These are phyloP conservation scores for Zygogramma bicolorata DNA, from an alignment of 2,888 invertebrate genomes.

Conservation along the genomic window DNA sequence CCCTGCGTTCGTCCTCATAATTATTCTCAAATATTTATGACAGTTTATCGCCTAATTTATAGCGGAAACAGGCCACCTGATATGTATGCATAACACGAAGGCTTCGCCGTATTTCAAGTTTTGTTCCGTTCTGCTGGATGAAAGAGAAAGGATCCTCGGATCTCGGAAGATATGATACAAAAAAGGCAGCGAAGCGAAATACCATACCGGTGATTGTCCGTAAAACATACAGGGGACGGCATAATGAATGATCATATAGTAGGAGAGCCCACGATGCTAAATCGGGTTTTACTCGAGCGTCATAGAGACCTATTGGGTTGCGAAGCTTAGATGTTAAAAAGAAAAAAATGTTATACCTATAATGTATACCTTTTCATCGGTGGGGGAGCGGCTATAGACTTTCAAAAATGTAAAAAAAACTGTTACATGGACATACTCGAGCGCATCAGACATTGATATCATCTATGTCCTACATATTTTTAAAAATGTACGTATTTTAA, in stretches of 20 bases:
- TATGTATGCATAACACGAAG: background rate
- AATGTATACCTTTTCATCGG: too few species aligned
- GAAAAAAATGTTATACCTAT: too few species aligned
- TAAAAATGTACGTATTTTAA: too few species aligned
- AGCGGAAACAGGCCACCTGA: background rate
- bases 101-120: background rate
- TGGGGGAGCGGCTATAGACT: too few species aligned
- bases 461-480: too few species aligned
- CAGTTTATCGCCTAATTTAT: background rate
- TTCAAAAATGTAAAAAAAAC: too few species aligned
- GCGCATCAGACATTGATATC: too few species aligned
- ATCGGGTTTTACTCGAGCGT: too few species aligned
- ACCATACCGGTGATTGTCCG: background rate
- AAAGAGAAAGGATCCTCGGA: background rate
- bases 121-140: background rate
- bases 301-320: too few species aligned
- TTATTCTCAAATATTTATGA: background rate
- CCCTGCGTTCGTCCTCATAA: background rate
- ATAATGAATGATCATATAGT: background rate
- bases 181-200: background rate
- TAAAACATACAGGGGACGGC: background rate
- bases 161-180: background rate
- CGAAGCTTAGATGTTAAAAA: too few species aligned
- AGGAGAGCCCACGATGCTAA: too few species aligned
- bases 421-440: too few species aligned